These are phyloP conservation scores for Tauraco hartlaubi DNA, from an alignment of 2,797 vertebrate genomes.

Conservation along the genomic window DNA sequence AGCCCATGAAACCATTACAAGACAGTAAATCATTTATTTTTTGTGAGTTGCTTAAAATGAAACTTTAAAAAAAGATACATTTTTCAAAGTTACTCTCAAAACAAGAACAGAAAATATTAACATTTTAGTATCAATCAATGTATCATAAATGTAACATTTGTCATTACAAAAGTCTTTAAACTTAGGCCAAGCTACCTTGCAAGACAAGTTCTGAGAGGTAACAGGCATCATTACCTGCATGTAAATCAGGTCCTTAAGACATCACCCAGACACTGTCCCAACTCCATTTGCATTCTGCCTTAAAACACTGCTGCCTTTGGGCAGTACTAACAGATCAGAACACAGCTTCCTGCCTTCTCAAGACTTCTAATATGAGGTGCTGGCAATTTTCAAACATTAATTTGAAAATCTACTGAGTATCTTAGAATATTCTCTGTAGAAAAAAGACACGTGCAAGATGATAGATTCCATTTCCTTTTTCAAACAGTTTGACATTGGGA, in stretches of 20 bases:
- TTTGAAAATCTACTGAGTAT: background rate
- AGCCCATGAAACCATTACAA: background rate
- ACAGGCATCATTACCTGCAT: fast-evolving
- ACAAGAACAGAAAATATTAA: background rate
- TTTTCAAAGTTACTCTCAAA: background rate
- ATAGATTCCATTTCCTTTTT: background rate
- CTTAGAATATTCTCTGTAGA: background rate
- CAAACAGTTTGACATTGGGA: background rate
- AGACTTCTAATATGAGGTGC: background rate
- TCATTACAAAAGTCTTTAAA: background rate
- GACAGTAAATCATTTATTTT: background rate
- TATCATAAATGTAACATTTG: background rate
- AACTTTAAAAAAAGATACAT: background rate
- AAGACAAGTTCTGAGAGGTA: background rate
- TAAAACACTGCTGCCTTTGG: background rate
- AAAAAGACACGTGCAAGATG: background rate
- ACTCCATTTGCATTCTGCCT: background rate
- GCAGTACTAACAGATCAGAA: background rate
- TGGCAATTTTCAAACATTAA: background rate
- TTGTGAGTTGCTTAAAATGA: background rate
- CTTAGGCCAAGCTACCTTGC: background rate
- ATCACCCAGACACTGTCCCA: background rate
- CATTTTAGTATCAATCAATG: background rate
- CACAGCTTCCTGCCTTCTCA: background rate
- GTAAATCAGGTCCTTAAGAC: background rate